These are phyloP conservation scores for Cerastoderma edule DNA, from an alignment of 2,888 invertebrate genomes.

Conservation along the genomic window DNA sequence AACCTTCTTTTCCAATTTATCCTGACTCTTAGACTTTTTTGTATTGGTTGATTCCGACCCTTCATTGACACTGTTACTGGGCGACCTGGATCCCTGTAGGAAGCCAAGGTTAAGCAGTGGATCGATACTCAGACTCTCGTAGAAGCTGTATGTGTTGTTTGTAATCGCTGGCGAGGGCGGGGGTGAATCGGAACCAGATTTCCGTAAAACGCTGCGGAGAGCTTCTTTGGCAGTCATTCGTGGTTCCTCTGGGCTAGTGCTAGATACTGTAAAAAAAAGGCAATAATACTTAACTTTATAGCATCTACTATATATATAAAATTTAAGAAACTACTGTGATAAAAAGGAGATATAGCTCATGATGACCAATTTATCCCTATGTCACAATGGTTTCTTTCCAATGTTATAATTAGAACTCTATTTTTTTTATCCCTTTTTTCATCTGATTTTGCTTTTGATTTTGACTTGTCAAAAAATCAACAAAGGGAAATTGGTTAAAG, in stretches of 20 bases:
- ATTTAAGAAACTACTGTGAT: too few relatives aligned
- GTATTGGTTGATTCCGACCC: conserved; percentile 19
- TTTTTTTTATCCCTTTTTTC: too few relatives aligned
- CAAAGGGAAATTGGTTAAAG: too few relatives aligned
- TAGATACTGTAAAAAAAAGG: conserved; percentile 60
- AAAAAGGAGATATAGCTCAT: too few relatives aligned
- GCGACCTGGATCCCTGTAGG: conserved; percentile 40
- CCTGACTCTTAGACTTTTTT: conserved; percentile 8
- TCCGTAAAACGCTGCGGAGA: conserved; percentile 70
- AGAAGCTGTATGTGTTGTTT: conserved; percentile 60
- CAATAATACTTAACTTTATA: too few relatives aligned
- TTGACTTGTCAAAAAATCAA: too few relatives aligned
- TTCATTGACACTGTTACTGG: conserved; percentile 22
- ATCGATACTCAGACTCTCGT: conserved; percentile 68
- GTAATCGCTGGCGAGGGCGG: conserved; percentile 28
- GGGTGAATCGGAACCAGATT: conserved; percentile 69
- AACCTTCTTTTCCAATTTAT: conserved; percentile 26
- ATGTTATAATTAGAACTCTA: too few relatives aligned
- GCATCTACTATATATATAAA: too few relatives aligned
- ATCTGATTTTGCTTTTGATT: too few relatives aligned
- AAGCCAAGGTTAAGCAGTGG: conserved; percentile 71
- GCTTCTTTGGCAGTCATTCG: conserved; percentile 69
- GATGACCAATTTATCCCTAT: too few relatives aligned
- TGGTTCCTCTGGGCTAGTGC: conserved; percentile 71
- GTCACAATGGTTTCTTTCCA: too few relatives aligned